Conservation (phyloP, 2,113 vertebrate species). For the Pongo pygmaeus region DNA sequence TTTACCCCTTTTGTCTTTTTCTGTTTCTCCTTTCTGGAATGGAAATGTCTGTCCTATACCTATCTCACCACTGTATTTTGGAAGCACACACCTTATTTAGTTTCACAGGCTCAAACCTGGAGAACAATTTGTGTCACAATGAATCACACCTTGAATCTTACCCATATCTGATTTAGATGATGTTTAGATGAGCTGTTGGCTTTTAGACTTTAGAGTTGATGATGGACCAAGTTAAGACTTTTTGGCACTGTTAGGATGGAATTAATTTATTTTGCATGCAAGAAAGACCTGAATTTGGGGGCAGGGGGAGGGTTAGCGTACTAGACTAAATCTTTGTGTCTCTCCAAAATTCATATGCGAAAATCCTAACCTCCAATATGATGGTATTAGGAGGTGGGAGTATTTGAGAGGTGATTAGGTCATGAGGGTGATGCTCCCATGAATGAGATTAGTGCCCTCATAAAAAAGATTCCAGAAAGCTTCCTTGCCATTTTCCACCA, state of each 20-base stretch:
- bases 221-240: background rate
- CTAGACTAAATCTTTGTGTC: background rate
- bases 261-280: background rate
- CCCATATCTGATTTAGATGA: background rate
- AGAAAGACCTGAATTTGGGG: background rate
- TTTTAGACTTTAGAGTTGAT: background rate
- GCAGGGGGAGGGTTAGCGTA: background rate
- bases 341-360: background rate
- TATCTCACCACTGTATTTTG: background rate
- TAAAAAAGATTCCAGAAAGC: background rate
- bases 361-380: background rate
- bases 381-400: background rate
- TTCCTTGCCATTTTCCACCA: background rate
- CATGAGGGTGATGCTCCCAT: background rate
- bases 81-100: background rate
- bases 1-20: background rate
- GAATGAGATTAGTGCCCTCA: background rate
- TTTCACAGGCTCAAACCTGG: background rate
- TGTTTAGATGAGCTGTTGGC: background rate
- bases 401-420: background rate
- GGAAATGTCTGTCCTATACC: background rate
- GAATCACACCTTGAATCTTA: background rate
- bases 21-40: background rate
- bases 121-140: background rate
- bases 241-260: background rate